Base-by-base conservation (phyloP, 2,888 invertebrate genomes). In the Rhamnusium bicolor region DNA sequence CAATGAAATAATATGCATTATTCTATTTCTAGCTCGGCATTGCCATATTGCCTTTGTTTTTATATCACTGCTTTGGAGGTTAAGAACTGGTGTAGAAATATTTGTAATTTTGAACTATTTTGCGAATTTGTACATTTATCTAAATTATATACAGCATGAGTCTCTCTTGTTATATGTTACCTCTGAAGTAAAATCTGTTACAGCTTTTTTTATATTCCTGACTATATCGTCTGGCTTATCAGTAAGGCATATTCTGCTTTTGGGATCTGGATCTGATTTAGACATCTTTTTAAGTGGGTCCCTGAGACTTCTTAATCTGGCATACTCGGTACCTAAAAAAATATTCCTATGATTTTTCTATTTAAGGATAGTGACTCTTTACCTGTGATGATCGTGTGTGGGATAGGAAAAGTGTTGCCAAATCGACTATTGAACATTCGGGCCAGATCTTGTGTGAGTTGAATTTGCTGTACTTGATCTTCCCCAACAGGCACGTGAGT, bases 201-300 rank as follows among this genome's bases (percentile, higher is more conserved):
- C 90, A 0, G 99, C 94, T 88, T 96, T 97, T 84, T 94, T 95
- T 14, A 98, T 88, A 87, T 96, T 96, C 49, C 90, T 90, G 0
- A 89, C 79, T 66, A 97, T 92, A 12, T 89, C 88, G 51, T 95
- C 94, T 0, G 94, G 91, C 7, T 91, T 86, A 85, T 99, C 98
- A 3, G 91, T 92, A 32, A 99, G 87, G 80, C 94, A 92, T 73
- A 99, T 94, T 68, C 96, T 91, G 77, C 95, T 93, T 84, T 92
- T 94, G 0, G 91, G 87, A 88, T 96, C 94, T 0, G 90, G 85
- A 84, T 97, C 96, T 0, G 99, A 99, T 89, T 99, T 99, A 10
- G 99, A 99, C 99, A 99, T 99, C 90, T 99, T 99, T 85, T 94
- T 95, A 0, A 86, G 85, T 0, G 98, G 98, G 84, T 97, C 93